phyloP scores from a whole-genome alignment of 2,888 invertebrate genomes.

The Drosophila monieri region DNA sequence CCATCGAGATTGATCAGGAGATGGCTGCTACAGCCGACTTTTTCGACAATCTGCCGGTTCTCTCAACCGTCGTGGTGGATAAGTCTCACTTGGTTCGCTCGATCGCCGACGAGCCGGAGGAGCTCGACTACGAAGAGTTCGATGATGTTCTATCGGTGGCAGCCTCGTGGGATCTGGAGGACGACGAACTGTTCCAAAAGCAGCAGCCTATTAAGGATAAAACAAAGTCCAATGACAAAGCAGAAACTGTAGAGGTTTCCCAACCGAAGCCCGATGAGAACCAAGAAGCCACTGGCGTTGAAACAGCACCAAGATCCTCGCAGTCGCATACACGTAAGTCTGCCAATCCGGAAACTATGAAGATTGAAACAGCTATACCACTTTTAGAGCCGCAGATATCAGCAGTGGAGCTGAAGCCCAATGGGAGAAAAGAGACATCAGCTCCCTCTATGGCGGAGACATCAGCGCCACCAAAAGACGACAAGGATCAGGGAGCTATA shows the following conservation, averaged over 20 bases:
- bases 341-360: too few species aligned
- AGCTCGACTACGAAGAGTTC: constrained; percentile 47
- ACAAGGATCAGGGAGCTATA: too few species aligned
- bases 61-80: not conserved
- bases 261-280: too few species aligned
- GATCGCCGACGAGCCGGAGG: constrained; percentile 2
- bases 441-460: too few species aligned
- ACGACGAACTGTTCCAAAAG: too few species aligned
- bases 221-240: not conserved
- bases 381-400: too few species aligned
- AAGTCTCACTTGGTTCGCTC: constrained; percentile 32
- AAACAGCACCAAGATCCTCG: too few species aligned
- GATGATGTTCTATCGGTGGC: constrained; percentile 51
- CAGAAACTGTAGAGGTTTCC: too few species aligned
- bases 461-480: too few species aligned
- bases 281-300: too few species aligned
- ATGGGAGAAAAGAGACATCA: not conserved
- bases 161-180: constrained; percentile 52
- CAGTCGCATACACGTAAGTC: too few species aligned
- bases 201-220: not conserved
- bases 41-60: not conserved
- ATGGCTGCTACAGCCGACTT: not conserved
- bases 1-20: not conserved
- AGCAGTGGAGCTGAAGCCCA: not conserved
- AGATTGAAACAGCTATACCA: too few species aligned